Evolutionary conservation across 2,113 vertebrate genomes (phyloP).

Genomic region (Daubentonia madagascariensis): DNA sequence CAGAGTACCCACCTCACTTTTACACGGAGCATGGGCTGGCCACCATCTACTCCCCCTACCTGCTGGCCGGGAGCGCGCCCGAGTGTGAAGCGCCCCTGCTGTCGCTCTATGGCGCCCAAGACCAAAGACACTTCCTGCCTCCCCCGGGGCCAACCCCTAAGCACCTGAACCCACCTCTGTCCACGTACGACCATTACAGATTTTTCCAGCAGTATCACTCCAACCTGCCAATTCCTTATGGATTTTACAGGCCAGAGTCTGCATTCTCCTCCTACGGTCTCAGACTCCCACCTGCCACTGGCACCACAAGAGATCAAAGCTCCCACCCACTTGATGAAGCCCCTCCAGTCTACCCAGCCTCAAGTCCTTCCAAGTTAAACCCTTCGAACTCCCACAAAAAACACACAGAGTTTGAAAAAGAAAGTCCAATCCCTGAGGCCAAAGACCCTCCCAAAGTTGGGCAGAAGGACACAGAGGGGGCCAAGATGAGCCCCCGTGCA

Average conservation of each 20-base stretch:
- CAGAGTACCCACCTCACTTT: slow-evolving; percentile 89
- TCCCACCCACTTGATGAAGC: slow-evolving; percentile 83
- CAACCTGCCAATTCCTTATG: slow-evolving; percentile 84
- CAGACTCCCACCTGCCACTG: slow-evolving; percentile 81
- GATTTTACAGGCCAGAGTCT: slow-evolving; percentile 88
- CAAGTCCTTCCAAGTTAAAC: slow-evolving; percentile 79
- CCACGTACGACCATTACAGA: slow-evolving; percentile 88
- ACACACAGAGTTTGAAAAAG: slow-evolving; percentile 78
- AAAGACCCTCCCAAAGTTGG: slow-evolving; percentile 80
- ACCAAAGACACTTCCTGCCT: slow-evolving; percentile 89
- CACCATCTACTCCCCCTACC: slow-evolving; percentile 87
- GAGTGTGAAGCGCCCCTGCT: slow-evolving; percentile 81
- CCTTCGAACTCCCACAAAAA: slow-evolving; percentile 80
- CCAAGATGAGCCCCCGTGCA: slow-evolving; percentile 92
- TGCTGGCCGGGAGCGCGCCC: slow-evolving; percentile 80
- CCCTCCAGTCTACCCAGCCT: slow-evolving; percentile 81
- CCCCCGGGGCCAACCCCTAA: slow-evolving; percentile 85
- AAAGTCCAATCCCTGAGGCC: slow-evolving; percentile 69
- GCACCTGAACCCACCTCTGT: slow-evolving; percentile 80
- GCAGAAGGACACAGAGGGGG: slow-evolving; percentile 85
- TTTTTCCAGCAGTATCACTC: slow-evolving; percentile 88
- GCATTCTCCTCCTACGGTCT: slow-evolving; percentile 78
- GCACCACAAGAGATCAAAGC: slow-evolving; percentile 83
- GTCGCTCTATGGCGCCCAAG: slow-evolving; percentile 85
- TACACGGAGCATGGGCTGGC: slow-evolving; percentile 86